Evolutionary conservation across 2,888 invertebrate genomes (phyloP).

Genomic region (Euplexia lucipara): DNA sequence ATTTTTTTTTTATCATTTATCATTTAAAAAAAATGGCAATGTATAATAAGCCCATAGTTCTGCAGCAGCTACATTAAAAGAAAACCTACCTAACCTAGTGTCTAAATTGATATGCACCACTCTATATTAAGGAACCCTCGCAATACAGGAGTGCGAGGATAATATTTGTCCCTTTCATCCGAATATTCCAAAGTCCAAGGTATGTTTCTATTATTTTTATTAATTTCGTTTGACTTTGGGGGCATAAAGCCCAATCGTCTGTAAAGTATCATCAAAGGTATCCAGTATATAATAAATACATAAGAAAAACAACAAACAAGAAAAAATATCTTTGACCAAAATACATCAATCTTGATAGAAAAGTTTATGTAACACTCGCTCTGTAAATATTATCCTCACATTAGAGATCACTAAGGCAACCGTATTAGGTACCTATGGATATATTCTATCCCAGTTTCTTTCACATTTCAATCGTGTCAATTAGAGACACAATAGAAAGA

Average conservation of each 20-base stretch:
- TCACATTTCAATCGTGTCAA: no score
- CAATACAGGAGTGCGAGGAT: not conserved
- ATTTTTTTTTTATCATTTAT: no score
- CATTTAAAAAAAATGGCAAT: no score
- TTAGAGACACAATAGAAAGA: no score
- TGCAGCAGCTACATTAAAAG: no score
- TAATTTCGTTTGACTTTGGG: conserved; percentile 52
- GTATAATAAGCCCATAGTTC: no score
- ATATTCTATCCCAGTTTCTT: no score
- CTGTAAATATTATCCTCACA: no score
- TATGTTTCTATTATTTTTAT: conserved; percentile 55
- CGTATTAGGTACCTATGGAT: no score
- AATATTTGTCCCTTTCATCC: conserved; percentile 12
- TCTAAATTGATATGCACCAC: not conserved
- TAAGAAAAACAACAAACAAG: conserved; percentile 17
- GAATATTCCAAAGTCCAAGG: conserved; percentile 7
- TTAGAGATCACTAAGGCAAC: no score
- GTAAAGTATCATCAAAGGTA: conserved; percentile 57
- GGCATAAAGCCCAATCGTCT: conserved; percentile 37
- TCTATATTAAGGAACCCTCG: not conserved
- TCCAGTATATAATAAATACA: conserved; percentile 30
- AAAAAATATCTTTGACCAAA: conserved; percentile 23
- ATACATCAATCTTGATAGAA: conserved; percentile 5
- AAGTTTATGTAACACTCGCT: conserved; percentile 5
- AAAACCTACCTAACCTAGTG: no score